phyloP scores from a whole-genome alignment of 1,140 invertebrate genomes.

The Pinna nobilis region DNA sequence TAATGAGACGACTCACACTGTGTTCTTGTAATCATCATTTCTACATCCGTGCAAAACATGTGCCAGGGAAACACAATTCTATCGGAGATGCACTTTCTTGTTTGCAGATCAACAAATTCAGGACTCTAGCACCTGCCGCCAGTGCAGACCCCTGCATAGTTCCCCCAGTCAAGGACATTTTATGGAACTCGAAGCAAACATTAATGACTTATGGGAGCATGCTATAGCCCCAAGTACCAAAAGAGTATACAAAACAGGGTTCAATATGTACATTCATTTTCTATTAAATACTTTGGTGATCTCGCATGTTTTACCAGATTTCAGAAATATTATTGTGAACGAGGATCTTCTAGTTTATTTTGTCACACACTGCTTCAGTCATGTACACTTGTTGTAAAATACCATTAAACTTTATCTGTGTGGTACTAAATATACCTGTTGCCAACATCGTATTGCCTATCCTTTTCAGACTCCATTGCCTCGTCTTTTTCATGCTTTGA shows the following conservation, averaged over 20 bases:
- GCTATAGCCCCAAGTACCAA: slow-evolving; percentile 19
- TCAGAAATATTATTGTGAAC: not conserved
- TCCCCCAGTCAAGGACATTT: not conserved
- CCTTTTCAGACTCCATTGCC: not conserved
- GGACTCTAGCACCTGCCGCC: not conserved
- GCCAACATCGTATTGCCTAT: not conserved
- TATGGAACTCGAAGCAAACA: not conserved
- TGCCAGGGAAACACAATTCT: not conserved
- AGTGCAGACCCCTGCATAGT: not conserved
- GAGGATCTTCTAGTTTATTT: slow-evolving; percentile 15
- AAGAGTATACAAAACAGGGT: not conserved
- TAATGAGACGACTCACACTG: slow-evolving; percentile 1
- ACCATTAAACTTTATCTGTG: slow-evolving; percentile 37
- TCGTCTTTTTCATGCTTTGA: not conserved
- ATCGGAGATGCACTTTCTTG: slow-evolving; percentile 3
- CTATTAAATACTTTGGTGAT: not conserved
- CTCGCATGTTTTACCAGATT: not conserved
- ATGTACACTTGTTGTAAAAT: slow-evolving; percentile 4
- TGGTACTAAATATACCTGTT: slow-evolving; percentile 11
- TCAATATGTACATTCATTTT: slow-evolving; percentile 1
- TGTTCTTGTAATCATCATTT: not conserved
- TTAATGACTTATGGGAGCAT: not conserved
- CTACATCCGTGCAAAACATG: not conserved
- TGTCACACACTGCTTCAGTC: slow-evolving; percentile 12
- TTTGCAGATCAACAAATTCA: slow-evolving; percentile 9